Base-by-base conservation (phyloP, 2,888 invertebrate genomes). In the Sinodicranocentrus sp. region DNA sequence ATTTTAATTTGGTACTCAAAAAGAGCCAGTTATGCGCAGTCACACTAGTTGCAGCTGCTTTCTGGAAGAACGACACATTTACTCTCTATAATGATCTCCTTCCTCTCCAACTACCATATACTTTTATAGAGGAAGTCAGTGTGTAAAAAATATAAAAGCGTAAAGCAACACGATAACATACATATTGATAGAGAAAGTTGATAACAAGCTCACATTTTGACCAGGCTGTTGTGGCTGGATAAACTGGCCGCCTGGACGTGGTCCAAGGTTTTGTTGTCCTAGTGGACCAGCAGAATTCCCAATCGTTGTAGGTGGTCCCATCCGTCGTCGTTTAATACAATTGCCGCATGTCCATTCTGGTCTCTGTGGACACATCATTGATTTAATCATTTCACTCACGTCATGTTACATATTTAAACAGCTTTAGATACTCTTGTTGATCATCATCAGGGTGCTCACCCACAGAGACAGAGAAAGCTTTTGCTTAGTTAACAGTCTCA, bases 301-400 rank as follows among this genome's bases (percentile, higher is more conserved):
- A 52, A 73, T 70, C 80, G 84, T 83, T 82, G 87, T 88, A 79
- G 79, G 83, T 85, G 84, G 85, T 79, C 84, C 87, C 71, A 84
- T 85, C 73, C 84, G 87, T 71, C 89, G 87, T 84, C 89, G 85
- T 76, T 90, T 90, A 83, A 90, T 89, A 82, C 90, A 90, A 87
- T 88, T 89, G 79, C 89, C 89, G 86, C 90, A 90, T 48, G 89
- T 89, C 90, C 90, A 90, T 79, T 90, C 90, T 15, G 89, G 88
- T 85, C 89, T 88, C 90, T 90, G 88, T 15, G 85, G 88, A 83
- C 43, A 82, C 70, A 80, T 84, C 65, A 82, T 73, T 73, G 68
- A 82, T 63, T 77, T 75, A 82, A 75, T 75, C 82, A 75, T 73
- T 75, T 57, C 79, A 71, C 54, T 48, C 71, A 79, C 26, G 33